Conservation (phyloP, 2,888 invertebrate species). For the Molanna angustata region DNA sequence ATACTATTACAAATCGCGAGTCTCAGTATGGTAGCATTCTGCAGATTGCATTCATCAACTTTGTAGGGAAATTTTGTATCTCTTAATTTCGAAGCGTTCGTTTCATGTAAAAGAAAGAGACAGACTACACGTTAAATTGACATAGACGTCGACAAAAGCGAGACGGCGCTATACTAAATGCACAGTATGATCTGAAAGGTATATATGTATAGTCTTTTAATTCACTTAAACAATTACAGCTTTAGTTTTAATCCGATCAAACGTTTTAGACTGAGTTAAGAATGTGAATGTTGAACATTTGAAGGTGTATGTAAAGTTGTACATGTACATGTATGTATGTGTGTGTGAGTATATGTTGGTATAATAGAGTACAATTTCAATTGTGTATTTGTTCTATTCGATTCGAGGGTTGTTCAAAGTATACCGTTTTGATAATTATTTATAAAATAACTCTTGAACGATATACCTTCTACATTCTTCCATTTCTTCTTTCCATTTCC, state of each 20-base stretch:
- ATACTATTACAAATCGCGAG: no score
- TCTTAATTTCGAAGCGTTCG: conserved; percentile 13
- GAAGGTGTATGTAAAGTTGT: no score
- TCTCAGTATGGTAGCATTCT: no score
- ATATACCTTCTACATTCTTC: no score
- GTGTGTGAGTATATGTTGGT: conserved; percentile 13
- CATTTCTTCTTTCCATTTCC: no score
- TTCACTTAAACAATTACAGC: conserved; percentile 35
- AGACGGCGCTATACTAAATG: not conserved
- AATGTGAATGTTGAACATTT: conserved; percentile 8
- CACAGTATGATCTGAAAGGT: not conserved
- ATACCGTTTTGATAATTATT: no score
- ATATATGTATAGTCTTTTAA: conserved; percentile 31
- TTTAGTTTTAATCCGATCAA: conserved; percentile 35
- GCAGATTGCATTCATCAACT: no score
- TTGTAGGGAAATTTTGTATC: conserved; percentile 16
- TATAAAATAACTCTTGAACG: no score
- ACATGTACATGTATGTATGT: no score
- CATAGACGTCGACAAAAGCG: not conserved
- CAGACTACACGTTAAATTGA: conserved; percentile 5
- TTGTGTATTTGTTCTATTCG: not conserved
- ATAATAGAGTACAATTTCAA: no score
- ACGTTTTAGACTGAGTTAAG: conserved; percentile 29
- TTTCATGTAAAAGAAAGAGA: conserved; percentile 5
- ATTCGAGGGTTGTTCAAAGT: conserved; percentile 16